Percentiles rank a stretch among this genome's conserved stretches.
Evolutionary conservation across 2,797 vertebrate species (phyloP).

Genomic region (Vireo griseus): DNA sequence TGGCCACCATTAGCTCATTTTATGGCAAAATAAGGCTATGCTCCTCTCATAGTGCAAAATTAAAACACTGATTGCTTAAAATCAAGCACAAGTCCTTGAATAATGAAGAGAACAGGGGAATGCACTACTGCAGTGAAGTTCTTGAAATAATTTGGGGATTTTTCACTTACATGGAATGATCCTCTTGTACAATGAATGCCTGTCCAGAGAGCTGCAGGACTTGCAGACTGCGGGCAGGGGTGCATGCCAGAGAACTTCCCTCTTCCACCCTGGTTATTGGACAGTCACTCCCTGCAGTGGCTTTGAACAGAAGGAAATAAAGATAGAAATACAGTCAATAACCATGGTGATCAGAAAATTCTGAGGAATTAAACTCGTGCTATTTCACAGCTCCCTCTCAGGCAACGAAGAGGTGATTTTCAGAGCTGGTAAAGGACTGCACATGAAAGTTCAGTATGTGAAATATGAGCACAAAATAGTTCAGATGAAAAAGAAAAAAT

Average conservation of each 20-base stretch:
- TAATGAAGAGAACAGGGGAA: background rate
- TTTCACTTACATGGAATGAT: constrained; percentile 83
- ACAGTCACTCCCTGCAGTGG: constrained; percentile 22
- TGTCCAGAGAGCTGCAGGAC: constrained; percentile 93
- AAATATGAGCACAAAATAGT: background rate
- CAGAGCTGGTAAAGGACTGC: background rate
- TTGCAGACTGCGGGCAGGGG: constrained; percentile 81
- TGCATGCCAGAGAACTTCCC: constrained; percentile 62
- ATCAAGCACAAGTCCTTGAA: background rate
- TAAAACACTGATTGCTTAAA: background rate
- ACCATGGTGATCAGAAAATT: background rate
- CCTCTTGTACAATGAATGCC: constrained; percentile 78
- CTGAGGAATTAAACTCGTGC: background rate
- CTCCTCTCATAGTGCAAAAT: background rate
- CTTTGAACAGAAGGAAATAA: background rate
- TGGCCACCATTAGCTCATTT: background rate
- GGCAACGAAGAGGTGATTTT: background rate
- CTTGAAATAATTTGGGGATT: background rate
- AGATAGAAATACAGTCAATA: background rate
- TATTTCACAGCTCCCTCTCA: background rate
- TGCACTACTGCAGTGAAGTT: background rate
- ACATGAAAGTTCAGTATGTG: background rate
- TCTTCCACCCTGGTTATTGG: constrained; percentile 26
- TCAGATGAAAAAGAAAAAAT: background rate
- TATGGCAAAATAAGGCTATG: background rate